Conservation (phyloP, 2,797 vertebrate genomes). For the Fistularia commersonii region DNA sequence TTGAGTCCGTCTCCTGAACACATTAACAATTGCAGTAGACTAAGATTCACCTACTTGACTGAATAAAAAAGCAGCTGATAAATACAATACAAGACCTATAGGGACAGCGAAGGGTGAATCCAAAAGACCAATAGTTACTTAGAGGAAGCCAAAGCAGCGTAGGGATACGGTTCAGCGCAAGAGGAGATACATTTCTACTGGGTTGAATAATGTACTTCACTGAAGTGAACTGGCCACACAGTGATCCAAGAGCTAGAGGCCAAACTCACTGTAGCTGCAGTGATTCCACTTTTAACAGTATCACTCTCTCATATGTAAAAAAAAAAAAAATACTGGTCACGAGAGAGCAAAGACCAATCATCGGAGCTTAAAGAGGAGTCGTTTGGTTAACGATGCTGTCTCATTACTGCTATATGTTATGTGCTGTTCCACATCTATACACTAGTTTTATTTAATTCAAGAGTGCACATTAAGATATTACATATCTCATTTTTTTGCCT, state of each 20-base stretch:
- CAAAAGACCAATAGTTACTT: constrained; percentile 17
- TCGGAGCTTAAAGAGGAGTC: constrained; percentile 36
- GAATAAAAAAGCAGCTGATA: constrained; percentile 7
- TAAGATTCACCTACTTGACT: neutral
- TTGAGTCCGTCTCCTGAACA: constrained; percentile 19
- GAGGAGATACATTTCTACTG: constrained; percentile 35
- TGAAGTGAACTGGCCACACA: constrained; percentile 62
- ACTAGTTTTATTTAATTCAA: no score
- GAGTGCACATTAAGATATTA: no score
- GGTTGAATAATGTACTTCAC: constrained; percentile 56
- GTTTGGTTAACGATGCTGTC: constrained; percentile 29
- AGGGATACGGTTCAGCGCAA: constrained; percentile 21
- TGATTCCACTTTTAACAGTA: constrained; percentile 53
- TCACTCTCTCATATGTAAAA: constrained; percentile 31
- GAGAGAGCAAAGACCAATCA: constrained; percentile 35
- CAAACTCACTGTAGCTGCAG: constrained; percentile 58
- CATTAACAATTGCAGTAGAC: constrained; percentile 3
- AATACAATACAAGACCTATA: constrained; percentile 23
- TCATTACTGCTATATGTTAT: neutral
- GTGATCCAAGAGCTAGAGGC: constrained; percentile 55
- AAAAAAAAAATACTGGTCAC: constrained; percentile 22
- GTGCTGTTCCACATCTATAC: no score
- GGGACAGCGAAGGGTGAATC: constrained; percentile 17
- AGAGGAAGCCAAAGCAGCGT: constrained; percentile 20
- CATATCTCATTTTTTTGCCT: no score